phyloP scores from a whole-genome alignment of 2,113 vertebrate genomes.

The Talpa occidentalis region DNA sequence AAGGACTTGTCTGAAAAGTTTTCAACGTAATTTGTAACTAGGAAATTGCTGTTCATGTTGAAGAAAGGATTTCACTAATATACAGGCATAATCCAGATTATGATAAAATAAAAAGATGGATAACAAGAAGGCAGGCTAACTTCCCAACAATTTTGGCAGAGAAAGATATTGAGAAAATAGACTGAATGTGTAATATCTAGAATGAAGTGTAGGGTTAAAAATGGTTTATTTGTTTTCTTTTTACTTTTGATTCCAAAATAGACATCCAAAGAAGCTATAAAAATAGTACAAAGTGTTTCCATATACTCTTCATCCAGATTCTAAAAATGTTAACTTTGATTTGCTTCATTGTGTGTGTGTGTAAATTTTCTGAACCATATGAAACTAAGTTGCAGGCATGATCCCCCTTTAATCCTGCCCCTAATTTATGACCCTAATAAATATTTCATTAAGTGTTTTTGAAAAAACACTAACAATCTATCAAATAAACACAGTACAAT shows the following conservation, averaged over 20 bases:
- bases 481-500: background rate
- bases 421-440: background rate
- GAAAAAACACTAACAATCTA: background rate
- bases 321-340: background rate
- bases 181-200: background rate
- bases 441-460: background rate
- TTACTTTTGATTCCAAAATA: background rate
- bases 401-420: background rate
- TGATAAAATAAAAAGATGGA: background rate
- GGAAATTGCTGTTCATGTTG: background rate
- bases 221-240: background rate
- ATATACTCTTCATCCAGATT: background rate
- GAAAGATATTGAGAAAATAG: background rate
- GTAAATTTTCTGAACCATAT: background rate
- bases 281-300: background rate
- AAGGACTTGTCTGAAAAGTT: background rate
- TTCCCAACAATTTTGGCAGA: background rate
- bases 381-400: background rate
- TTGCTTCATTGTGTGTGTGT: background rate
- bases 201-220: background rate
- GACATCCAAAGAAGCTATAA: background rate
- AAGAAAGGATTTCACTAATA: constrained; percentile 8
- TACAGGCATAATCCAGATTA: background rate
- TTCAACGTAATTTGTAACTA: background rate
- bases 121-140: background rate